Percentiles rank a stretch among this genome's conserved stretches.
phyloP scores from a whole-genome alignment of 2,113 vertebrate species.

The Formicarius rufipectus region DNA sequence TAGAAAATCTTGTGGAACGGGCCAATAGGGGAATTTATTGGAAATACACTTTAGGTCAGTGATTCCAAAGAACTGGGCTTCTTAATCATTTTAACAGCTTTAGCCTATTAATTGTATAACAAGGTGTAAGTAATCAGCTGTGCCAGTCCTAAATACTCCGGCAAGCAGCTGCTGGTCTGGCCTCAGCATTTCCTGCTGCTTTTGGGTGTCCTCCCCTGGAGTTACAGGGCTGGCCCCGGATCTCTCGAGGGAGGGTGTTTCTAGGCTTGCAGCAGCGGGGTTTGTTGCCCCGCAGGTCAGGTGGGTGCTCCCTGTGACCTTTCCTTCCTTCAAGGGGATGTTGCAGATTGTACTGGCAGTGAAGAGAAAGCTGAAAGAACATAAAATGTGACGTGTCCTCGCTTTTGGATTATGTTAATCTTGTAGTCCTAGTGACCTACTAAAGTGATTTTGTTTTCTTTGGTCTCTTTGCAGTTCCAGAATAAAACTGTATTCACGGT shows the following conservation, averaged over 20 bases:
- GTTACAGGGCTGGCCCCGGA: neutral
- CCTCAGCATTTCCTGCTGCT: neutral
- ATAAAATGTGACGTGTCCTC: neutral
- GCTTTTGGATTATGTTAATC: neutral
- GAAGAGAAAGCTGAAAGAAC: neutral
- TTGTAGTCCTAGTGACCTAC: neutral
- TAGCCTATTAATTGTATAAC: neutral
- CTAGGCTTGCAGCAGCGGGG: neutral
- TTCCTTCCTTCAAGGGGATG: neutral
- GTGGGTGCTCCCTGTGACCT: neutral
- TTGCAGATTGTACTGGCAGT: neutral
- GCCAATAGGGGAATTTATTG: neutral
- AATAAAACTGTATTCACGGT: neutral
- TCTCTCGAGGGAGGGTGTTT: neutral
- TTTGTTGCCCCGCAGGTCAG: neutral
- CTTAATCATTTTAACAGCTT: neutral
- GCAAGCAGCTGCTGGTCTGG: neutral
- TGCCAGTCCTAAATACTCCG: neutral
- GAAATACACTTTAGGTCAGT: neutral
- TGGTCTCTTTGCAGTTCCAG: neutral
- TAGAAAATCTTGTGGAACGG: neutral
- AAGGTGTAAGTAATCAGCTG: neutral
- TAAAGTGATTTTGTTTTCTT: neutral
- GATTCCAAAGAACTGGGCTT: neutral
- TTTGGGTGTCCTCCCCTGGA: neutral